Evolutionary conservation across 2,888 invertebrate genomes (phyloP).

Genomic region (Scaptomyza tumidula): DNA sequence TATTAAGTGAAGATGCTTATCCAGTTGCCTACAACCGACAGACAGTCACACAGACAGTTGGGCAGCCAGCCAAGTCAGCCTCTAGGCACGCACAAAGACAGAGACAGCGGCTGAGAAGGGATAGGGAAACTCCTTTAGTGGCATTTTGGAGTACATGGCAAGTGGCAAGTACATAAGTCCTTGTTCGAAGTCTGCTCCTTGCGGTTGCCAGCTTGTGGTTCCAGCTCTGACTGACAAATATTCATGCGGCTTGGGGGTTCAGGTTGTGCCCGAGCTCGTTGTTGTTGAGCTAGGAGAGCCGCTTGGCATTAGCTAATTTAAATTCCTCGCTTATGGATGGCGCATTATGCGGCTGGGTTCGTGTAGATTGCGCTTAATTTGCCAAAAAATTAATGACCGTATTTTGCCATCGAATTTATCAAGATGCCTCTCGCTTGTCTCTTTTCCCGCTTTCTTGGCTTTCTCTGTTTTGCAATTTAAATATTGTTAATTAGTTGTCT

Average conservation of each 20-base stretch:
- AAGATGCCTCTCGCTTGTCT: conserved; percentile 46
- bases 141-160: conserved; percentile 56
- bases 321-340: conserved; percentile 59
- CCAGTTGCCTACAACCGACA: conserved; percentile 38
- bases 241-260: conserved; percentile 55
- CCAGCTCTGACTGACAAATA: conserved; percentile 54
- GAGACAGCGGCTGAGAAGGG: neutral
- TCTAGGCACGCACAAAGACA: conserved; percentile 33
- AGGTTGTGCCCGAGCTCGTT: conserved; percentile 24
- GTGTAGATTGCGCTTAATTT: conserved; percentile 68
- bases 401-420: conserved; percentile 62
- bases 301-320: conserved; percentile 73
- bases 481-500: conserved; percentile 72
- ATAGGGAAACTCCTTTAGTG: conserved; percentile 15
- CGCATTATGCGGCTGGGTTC: conserved; percentile 34
- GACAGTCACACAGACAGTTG: conserved; percentile 23
- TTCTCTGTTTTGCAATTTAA: conserved; percentile 57
- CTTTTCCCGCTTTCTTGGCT: neutral
- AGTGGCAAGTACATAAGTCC: conserved; percentile 49
- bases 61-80: conserved; percentile 29
- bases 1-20: conserved; percentile 80
- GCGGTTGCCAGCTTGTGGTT: conserved; percentile 15
- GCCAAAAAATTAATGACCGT: conserved; percentile 66
- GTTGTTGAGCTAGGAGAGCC: conserved; percentile 4
- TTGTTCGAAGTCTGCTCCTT: conserved; percentile 6